Evolutionary conservation across 1,140 invertebrate species (phyloP).

Genomic region (Lepidotrigona ventralis): DNA sequence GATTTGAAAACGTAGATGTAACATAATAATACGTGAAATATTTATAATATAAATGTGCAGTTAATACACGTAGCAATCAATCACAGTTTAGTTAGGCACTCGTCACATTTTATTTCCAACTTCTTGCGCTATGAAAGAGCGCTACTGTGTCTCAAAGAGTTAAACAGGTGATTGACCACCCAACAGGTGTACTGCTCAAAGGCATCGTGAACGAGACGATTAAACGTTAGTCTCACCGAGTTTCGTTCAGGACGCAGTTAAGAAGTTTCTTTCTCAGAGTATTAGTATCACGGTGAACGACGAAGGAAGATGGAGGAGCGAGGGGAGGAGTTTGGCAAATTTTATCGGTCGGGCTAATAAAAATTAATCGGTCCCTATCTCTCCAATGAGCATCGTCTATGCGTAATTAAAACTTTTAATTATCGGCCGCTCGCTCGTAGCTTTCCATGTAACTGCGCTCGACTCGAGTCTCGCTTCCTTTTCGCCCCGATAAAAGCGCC

Average conservation of each 20-base stretch:
- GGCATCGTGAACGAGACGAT: not conserved
- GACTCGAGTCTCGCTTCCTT: not conserved
- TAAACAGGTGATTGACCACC: not conserved
- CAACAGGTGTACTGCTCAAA: not conserved
- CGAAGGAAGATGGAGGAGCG: too few species aligned
- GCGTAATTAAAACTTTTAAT: conserved; percentile 71
- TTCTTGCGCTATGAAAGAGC: too few species aligned
- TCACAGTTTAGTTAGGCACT: too few species aligned
- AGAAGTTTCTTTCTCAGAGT: not conserved
- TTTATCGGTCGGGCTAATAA: not conserved
- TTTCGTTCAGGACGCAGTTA: not conserved
- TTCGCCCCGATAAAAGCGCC: not conserved
- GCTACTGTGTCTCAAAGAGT: too few species aligned
- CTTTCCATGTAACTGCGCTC: not conserved
- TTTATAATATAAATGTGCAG: too few species aligned
- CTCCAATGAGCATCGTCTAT: conserved; percentile 23
- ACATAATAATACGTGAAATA: too few species aligned
- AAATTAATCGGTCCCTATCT: not conserved
- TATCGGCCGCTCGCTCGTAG: conserved; percentile 48
- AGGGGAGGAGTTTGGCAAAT: not conserved
- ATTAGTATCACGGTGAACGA: not conserved
- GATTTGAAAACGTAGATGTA: too few species aligned
- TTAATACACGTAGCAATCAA: too few species aligned
- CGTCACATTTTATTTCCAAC: too few species aligned
- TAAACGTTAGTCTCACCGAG: not conserved